Evolutionary conservation across 2,113 vertebrate species (phyloP).

Genomic region (Carassius carassius): DNA sequence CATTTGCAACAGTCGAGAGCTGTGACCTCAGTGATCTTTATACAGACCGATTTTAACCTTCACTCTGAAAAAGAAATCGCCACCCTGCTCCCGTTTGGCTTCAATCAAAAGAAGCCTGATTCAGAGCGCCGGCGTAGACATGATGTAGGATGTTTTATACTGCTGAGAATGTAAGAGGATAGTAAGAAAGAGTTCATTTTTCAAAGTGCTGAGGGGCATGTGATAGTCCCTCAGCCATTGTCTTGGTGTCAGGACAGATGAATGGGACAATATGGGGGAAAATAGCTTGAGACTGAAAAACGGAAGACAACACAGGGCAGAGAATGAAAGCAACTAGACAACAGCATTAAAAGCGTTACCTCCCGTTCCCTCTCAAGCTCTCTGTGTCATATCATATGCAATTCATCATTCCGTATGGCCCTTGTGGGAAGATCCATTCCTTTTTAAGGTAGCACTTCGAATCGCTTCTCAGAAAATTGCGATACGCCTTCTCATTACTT

Average conservation of each 20-base stretch:
- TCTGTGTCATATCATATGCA: slow-evolving; percentile 36
- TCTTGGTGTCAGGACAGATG: slow-evolving; percentile 58
- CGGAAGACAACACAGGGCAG: slow-evolving; percentile 23
- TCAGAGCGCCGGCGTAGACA: background rate
- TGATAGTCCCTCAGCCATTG: slow-evolving; percentile 58
- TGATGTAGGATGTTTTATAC: slow-evolving; percentile 38
- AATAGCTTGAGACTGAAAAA: slow-evolving; percentile 50
- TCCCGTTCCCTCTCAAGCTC: slow-evolving; percentile 32
- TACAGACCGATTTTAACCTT: slow-evolving; percentile 41
- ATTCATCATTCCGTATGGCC: slow-evolving; percentile 38
- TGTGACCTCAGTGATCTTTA: slow-evolving; percentile 27
- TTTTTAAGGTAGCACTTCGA: background rate
- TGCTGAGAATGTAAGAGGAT: slow-evolving; percentile 45
- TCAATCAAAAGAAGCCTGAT: slow-evolving; percentile 23
- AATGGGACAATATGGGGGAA: slow-evolving; percentile 59
- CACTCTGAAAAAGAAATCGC: slow-evolving; percentile 23
- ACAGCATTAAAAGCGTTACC: slow-evolving; percentile 17
- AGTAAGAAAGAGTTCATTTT: slow-evolving; percentile 51
- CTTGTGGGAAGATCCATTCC: slow-evolving; percentile 34
- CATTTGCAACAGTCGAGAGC: slow-evolving; percentile 13
- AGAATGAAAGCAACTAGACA: slow-evolving; percentile 39
- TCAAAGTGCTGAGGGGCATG: slow-evolving; percentile 52
- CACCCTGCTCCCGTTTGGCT: background rate
- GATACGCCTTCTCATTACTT: slow-evolving; percentile 36
- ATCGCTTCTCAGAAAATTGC: slow-evolving; percentile 9